phyloP scores from a whole-genome alignment of 2,113 vertebrate species.

The Festucalex cinctus region DNA sequence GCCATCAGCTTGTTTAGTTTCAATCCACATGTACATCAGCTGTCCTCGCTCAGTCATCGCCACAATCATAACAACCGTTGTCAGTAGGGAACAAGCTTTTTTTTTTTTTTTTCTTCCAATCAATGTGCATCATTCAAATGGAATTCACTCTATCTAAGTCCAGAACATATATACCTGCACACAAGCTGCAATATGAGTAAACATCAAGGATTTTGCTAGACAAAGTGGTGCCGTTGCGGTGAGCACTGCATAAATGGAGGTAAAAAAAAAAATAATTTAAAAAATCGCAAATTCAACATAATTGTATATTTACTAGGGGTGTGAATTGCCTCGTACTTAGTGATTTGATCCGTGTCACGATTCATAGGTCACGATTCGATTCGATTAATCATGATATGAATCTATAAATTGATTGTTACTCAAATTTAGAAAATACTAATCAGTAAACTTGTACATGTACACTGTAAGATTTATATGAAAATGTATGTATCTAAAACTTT shows the following conservation, averaged over 20 bases:
- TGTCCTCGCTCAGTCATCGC: slow-evolving; percentile 1
- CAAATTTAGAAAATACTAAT: too few species aligned
- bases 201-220: slow-evolving; percentile 28
- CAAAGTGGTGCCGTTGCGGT: slow-evolving; percentile 17
- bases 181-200: slow-evolving; percentile 1
- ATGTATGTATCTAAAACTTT: too few species aligned
- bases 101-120: slow-evolving; percentile 14
- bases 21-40: slow-evolving; percentile 2
- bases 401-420: too few species aligned
- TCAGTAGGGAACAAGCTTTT: slow-evolving; percentile 19
- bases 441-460: too few species aligned
- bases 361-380: too few species aligned
- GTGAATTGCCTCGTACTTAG: too few species aligned
- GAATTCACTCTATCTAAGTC: background rate
- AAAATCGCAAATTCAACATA: too few species aligned
- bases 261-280: slow-evolving; percentile 47
- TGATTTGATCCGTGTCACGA: too few species aligned
- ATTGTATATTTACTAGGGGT: too few species aligned
- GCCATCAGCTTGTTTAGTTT: slow-evolving; percentile 13
- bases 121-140: slow-evolving; percentile 11
- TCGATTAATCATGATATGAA: too few species aligned
- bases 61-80: slow-evolving; percentile 3
- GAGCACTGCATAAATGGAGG: slow-evolving; percentile 33
- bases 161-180: slow-evolving; percentile 18
- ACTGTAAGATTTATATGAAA: too few species aligned